Evolutionary conservation across 2,797 vertebrate species (phyloP).

Genomic region (Avahi laniger): DNA sequence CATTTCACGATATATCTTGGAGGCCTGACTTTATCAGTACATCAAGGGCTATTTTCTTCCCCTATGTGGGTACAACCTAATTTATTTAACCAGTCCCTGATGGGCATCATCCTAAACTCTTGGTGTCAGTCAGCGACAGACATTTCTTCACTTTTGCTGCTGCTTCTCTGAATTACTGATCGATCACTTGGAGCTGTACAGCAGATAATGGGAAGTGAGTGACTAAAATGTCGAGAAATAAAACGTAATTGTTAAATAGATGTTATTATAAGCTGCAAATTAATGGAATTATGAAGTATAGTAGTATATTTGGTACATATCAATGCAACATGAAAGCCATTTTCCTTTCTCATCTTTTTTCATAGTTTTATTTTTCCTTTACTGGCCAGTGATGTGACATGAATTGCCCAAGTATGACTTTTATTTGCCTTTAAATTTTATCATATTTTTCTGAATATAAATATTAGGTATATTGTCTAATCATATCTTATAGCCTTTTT

Average conservation of each 20-base stretch:
- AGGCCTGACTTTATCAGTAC: not conserved
- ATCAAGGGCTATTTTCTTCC: not conserved
- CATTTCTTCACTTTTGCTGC: not conserved
- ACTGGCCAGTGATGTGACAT: not conserved
- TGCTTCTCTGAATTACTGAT: not conserved
- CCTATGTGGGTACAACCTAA: not conserved
- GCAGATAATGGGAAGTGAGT: not conserved
- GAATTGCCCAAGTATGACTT: not conserved
- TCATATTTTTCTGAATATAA: conserved; percentile 1
- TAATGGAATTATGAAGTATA: not conserved
- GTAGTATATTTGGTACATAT: not conserved
- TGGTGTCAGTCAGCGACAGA: not conserved
- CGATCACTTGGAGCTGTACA: not conserved
- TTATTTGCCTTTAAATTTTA: not conserved
- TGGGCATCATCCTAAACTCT: not conserved
- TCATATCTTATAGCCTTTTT: not conserved
- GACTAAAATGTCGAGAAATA: not conserved
- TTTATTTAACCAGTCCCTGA: not conserved
- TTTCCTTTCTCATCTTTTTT: not conserved
- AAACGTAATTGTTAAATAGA: not conserved
- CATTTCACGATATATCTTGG: not conserved
- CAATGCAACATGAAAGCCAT: not conserved
- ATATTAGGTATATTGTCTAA: not conserved
- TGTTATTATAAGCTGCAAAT: not conserved
- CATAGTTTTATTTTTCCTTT: not conserved